A percentile compares a stretch with the other conserved stretches of the same genome.
Conservation (phyloP, 35 echinoderm and acorn worm species). For the Nesometra sesokonis region DNA sequence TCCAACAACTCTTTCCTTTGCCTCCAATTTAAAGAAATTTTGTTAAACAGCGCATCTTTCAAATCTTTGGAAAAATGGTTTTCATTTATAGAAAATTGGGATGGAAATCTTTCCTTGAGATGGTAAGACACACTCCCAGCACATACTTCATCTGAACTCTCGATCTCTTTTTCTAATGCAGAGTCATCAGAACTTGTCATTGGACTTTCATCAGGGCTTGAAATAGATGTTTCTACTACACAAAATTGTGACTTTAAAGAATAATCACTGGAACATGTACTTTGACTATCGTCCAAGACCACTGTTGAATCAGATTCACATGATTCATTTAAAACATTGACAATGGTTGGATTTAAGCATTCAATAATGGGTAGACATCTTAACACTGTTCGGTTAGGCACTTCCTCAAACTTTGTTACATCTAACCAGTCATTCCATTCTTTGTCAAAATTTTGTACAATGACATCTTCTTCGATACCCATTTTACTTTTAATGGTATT, state of each 20-base stretch:
- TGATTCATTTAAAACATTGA: too few species aligned
- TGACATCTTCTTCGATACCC: neutral
- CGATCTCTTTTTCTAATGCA: neutral
- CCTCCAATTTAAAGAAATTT: slow-evolving; percentile 13
- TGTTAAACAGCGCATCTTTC: neutral
- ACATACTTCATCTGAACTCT: neutral
- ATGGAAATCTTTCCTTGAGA: neutral
- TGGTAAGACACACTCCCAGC: neutral
- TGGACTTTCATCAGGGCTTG: neutral
- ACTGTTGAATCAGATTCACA: too few species aligned
- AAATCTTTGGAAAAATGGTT: slow-evolving; percentile 9
- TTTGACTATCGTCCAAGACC: neutral
- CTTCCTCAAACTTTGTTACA: neutral
- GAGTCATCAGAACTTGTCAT: neutral
- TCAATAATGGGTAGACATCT: neutral
- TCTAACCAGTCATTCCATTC: slow-evolving; percentile 29
- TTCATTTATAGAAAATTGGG: neutral
- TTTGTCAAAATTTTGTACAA: slow-evolving; percentile 19
- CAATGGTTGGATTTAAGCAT: too few species aligned
- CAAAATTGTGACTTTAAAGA: neutral
- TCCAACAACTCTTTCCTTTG: slow-evolving; percentile 27
- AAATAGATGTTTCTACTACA: neutral
- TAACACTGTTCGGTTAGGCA: slow-evolving; percentile 12
- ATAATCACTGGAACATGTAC: neutral
- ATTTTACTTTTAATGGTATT: slow-evolving; percentile 1